phyloP scores from a whole-genome alignment of 2,888 invertebrate species.

The Timema cristinae region DNA sequence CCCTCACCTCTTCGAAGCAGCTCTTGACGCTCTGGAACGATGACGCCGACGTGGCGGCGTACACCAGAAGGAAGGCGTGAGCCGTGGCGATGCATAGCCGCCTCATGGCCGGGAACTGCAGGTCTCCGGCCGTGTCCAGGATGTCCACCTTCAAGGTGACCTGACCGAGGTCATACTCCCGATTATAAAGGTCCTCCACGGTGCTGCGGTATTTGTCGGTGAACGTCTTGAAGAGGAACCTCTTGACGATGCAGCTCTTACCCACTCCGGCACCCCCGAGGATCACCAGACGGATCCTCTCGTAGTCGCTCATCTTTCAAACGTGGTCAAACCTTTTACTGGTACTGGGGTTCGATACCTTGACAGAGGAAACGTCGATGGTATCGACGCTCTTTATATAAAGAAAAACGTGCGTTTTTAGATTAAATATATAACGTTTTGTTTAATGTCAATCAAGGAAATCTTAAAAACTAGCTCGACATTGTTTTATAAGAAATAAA shows the following conservation, averaged over 20 bases:
- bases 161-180: conserved; percentile 74
- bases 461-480: no score
- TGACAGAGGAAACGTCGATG: no score
- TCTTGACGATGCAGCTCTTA: conserved; percentile 77
- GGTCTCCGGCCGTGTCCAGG: conserved; percentile 77
- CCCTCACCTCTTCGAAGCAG: conserved; percentile 77
- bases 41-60: conserved; percentile 69
- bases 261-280: conserved; percentile 80
- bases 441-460: no score
- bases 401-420: no score
- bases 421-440: no score
- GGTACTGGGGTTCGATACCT: not conserved
- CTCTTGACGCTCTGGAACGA: conserved; percentile 70
- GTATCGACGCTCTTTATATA: no score
- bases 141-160: conserved; percentile 75
- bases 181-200: conserved; percentile 82
- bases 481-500: no score
- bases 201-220: conserved; percentile 78
- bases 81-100: conserved; percentile 81
- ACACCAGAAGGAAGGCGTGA: conserved; percentile 83
- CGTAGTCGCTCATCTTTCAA: conserved; percentile 60
- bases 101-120: conserved; percentile 88
- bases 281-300: conserved; percentile 77
- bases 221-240: conserved; percentile 76
- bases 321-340: not conserved